Evolutionary conservation across 2,113 vertebrate species (phyloP), one percentile per base, ranked within the genome.

Genomic region (Rhea pennata): DNA sequence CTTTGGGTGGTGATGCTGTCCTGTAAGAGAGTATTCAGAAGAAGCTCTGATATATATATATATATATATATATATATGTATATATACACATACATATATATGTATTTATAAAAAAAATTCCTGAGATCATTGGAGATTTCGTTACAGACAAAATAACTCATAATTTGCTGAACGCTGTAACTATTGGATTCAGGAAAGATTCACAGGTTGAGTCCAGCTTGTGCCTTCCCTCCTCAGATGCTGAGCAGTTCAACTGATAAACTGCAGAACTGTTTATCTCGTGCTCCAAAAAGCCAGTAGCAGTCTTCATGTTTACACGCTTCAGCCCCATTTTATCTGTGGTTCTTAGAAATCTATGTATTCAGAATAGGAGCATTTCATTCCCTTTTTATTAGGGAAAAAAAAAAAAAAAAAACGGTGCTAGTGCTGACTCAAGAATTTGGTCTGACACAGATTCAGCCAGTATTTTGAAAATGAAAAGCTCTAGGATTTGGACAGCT

Each of bases 401-500:
- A 59, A 81, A 36, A 6, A 13, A 8, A 8, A 2, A 59, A 5
- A 10, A 5, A 6, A 51, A 26, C 53, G 8, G 53, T 15, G 4
- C 36, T 51, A 48, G 14, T 2, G 4, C 44, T 65, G 3, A 1
- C 6, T 9, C 3, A 6, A 33, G 16, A 39, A 15, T n/a, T 31
- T 15, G 27, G 50, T 74, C 8, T 40, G 48, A 56, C 15, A 0
- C 2, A 6, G 73, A 16, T 73, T 59, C 65, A 5, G 33, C 19
- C 86, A 48, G 40, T 17, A 33, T 4, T 33, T 36, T 31, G 23
- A 17, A 20, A 73, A 83, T 5, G 1, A 80, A 86, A 79, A 0
- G 10, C 40, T 50, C 73, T 70, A 0, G 0, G 29, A 26, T 13
- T 6, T 33, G 46, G 33, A 15, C 0, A 3, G 36, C 1, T 0